Evolutionary conservation across 2,797 vertebrate genomes (phyloP), one percentile per base, ranked within the genome.

Genomic region (Esox masquinongy): DNA sequence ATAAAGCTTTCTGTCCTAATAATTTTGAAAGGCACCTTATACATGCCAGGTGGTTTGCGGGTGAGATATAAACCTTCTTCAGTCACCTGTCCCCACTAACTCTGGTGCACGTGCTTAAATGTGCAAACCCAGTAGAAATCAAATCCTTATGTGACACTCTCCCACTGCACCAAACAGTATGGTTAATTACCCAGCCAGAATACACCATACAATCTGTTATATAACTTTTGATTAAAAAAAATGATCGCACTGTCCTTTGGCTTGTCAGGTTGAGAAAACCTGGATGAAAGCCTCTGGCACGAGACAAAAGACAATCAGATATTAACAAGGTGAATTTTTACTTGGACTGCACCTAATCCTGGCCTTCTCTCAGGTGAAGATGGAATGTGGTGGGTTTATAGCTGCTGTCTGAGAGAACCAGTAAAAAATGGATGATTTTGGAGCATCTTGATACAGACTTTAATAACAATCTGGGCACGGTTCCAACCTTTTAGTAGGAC

Each of bases 361-460:
- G 69, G 73, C 51, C 68, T 68, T 5, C 63, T 79, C 72, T 76
- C 17, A 78, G 76, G 74, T 75, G 74, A 75, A 24, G 63, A 72
- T 70, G 17, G 49, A 24, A 53, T 43, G 39, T 59, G 24, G 24
- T 74, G 26, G 26, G 47, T 43, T 71, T 71, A 81, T 77, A 74
- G 70, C 70, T 79, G 29, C 50, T 85, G 86, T 86, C 63, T 83
- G 77, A 81, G 67, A 76, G n/a, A 81, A 80, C 80, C 76, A 75
- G 72, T 84, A 88, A 79, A 90, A 83, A 64, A 39, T 17, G 68
- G 77, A 78, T 79, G 77, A 78, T 77, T 81, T 56, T 78, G 80
- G 80, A 79, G 77, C 2, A 67, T 74, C 82, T 88, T 82, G 77
- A 86, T 78, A 79, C 80, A 77, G 68, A 76, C 73, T 79, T 88